Evolutionary conservation across 2,113 vertebrate species (phyloP).

Genomic region (Mellivora capensis): DNA sequence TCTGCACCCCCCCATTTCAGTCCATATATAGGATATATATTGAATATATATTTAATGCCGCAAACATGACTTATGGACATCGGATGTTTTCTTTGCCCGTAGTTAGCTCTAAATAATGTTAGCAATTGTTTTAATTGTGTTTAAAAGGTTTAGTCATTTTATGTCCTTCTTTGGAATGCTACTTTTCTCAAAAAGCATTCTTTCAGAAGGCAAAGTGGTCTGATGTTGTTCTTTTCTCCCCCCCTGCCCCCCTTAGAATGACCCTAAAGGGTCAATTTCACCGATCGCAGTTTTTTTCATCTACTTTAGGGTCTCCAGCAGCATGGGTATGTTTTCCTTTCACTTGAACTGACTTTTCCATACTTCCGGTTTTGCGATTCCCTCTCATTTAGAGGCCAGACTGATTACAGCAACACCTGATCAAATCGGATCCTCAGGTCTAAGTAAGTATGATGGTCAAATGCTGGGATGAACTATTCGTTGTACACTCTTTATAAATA

Average conservation of each 20-base stretch:
- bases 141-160: constrained; percentile 70
- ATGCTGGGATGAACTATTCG: neutral
- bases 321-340: neutral
- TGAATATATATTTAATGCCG: neutral
- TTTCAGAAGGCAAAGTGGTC: neutral
- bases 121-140: constrained; percentile 79
- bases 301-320: constrained; percentile 4
- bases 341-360: neutral
- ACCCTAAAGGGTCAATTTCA: neutral
- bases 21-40: neutral
- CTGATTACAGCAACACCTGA: neutral
- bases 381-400: neutral
- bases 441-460: neutral
- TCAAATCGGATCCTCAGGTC: neutral
- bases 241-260: rapidly evolving
- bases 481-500: neutral
- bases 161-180: constrained; percentile 56
- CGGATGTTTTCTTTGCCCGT: constrained; percentile 71
- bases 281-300: constrained; percentile 33
- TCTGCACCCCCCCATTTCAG: constrained; percentile 60
- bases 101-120: constrained; percentile 74
- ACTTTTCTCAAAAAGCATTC: neutral
- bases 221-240: neutral
- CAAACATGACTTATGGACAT: constrained; percentile 59
- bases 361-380: neutral